A percentile compares a stretch with the other conserved stretches of the same genome.
Evolutionary conservation across 2,113 vertebrate genomes (phyloP).

Genomic region (Ia io): DNA sequence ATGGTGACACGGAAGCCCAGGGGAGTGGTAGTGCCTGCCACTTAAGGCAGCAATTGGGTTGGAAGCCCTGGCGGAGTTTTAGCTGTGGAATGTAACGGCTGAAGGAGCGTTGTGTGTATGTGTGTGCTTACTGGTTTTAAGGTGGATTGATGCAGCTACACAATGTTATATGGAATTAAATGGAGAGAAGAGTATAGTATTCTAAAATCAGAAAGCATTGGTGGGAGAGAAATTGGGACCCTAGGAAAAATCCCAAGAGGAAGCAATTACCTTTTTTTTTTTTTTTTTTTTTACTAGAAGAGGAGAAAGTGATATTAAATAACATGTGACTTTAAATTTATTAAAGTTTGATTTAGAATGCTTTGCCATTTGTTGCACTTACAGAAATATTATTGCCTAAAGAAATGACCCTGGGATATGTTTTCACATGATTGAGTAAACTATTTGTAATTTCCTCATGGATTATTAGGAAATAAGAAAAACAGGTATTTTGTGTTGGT

Average conservation of each 20-base stretch:
- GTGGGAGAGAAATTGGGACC: neutral
- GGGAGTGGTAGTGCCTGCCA: neutral
- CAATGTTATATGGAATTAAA: neutral
- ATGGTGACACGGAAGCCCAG: neutral
- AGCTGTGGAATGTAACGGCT: neutral
- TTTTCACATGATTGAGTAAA: neutral
- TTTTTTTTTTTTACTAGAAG: neutral
- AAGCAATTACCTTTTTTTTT: neutral
- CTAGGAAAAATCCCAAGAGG: neutral
- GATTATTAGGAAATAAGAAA: neutral
- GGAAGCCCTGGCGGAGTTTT: neutral
- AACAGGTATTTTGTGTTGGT: neutral
- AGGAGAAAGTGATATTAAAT: neutral
- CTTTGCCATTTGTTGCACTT: neutral
- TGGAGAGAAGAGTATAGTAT: neutral
- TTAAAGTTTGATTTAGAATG: constrained; percentile 7
- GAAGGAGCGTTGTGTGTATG: neutral
- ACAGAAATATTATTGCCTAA: neutral
- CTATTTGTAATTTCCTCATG: neutral
- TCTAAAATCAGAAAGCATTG: neutral
- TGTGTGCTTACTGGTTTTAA: neutral
- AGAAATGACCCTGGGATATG: neutral
- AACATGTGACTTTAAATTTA: neutral
- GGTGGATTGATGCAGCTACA: neutral
- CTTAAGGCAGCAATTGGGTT: neutral